Conservation (phyloP, 2,797 vertebrate species). For the Malurus splendens region DNA sequence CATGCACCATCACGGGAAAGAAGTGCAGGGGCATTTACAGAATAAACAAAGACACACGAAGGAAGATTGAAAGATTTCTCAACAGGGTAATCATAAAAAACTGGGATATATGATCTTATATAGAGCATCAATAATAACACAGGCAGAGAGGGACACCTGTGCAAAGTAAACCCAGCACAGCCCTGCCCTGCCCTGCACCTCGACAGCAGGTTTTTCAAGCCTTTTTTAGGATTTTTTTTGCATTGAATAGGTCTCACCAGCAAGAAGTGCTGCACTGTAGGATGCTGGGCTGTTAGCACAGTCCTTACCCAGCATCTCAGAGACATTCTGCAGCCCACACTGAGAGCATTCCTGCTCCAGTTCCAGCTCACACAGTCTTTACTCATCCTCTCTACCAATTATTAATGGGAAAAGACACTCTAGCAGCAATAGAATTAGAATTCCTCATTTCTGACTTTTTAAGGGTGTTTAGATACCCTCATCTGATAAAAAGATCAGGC, state of each 20-base stretch:
- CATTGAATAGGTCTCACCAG: neutral
- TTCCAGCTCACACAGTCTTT: neutral
- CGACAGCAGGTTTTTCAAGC: fast-evolving
- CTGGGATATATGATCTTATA: neutral
- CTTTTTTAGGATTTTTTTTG: neutral
- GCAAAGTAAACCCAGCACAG: neutral
- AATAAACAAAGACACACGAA: neutral
- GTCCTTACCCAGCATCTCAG: neutral
- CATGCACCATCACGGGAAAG: neutral
- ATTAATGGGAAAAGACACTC: neutral
- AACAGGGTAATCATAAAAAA: neutral
- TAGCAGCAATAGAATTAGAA: neutral
- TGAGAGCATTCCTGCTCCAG: neutral
- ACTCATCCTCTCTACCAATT: neutral
- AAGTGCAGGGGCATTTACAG: neutral
- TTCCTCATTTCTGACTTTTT: neutral
- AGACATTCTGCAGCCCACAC: neutral
- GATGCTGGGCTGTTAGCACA: neutral
- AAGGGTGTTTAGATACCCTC: neutral
- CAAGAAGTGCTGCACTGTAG: neutral
- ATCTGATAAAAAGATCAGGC: neutral
- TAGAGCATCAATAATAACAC: neutral
- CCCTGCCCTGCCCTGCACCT: neutral
- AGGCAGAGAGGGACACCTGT: neutral
- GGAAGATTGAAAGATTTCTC: neutral